These are phyloP conservation scores for Ammospiza caudacuta DNA, from an alignment of 2,113 vertebrate species.

Conservation along the genomic window DNA sequence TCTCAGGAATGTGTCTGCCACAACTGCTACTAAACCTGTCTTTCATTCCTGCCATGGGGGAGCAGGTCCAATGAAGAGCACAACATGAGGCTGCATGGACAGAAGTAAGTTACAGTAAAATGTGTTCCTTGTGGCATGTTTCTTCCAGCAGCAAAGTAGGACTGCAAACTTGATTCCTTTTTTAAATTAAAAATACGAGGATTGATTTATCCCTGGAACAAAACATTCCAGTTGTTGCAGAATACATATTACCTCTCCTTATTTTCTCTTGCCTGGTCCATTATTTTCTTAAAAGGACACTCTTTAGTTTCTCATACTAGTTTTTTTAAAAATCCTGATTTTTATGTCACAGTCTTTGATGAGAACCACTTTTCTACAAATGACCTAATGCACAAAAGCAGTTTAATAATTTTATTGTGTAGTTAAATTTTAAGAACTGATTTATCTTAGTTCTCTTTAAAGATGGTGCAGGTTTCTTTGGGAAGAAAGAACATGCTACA, in stretches of 20 bases:
- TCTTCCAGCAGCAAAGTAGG: background rate
- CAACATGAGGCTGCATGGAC: background rate
- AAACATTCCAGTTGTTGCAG: background rate
- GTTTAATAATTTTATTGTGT: background rate
- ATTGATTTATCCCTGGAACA: background rate
- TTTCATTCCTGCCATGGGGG: background rate
- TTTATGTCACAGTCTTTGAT: background rate
- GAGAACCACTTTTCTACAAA: background rate
- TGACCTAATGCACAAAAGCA: background rate
- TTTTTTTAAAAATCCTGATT: background rate
- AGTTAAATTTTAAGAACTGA: background rate
- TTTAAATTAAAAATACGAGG: background rate
- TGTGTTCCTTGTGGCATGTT: background rate
- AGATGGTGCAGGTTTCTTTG: background rate
- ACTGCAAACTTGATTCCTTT: background rate
- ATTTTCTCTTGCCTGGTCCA: background rate
- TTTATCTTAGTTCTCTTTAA: background rate
- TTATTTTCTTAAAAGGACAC: background rate
- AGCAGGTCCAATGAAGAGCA: background rate
- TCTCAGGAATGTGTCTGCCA: background rate
- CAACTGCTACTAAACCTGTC: background rate
- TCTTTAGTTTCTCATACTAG: background rate
- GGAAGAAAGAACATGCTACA: background rate
- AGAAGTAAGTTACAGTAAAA: background rate
- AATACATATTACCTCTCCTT: background rate